Conservation (phyloP, 1,140 invertebrate genomes). For the Patella vulgata region DNA sequence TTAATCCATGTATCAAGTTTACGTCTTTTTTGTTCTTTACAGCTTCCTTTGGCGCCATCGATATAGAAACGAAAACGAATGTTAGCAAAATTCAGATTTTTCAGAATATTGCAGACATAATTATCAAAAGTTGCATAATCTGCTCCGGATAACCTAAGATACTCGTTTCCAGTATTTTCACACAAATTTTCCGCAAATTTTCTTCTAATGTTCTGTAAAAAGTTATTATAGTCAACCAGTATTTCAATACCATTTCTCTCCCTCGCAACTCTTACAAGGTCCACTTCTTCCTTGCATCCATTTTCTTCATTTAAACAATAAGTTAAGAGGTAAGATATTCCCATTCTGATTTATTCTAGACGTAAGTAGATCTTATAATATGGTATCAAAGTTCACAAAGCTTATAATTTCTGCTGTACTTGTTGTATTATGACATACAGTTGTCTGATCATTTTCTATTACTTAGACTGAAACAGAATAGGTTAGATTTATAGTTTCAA, state of each 20-base stretch:
- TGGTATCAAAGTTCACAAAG: not conserved
- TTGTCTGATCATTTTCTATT: too few species aligned
- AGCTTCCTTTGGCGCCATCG: constrained; percentile 56
- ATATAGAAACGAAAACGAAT: constrained; percentile 56
- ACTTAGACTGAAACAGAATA: too few species aligned
- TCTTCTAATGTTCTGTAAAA: constrained; percentile 47
- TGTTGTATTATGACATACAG: too few species aligned
- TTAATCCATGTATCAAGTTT: constrained; percentile 56
- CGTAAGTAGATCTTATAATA: not conserved
- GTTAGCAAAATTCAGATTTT: constrained; percentile 44
- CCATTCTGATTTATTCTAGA: constrained; percentile 38
- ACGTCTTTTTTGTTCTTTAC: constrained; percentile 33
- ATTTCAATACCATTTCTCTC: constrained; percentile 52
- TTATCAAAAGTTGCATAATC: constrained; percentile 52
- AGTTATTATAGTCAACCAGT: constrained; percentile 57
- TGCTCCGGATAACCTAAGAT: constrained; percentile 50
- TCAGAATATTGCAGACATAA: constrained; percentile 50
- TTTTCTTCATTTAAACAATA: constrained; percentile 40
- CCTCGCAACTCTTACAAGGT: constrained; percentile 49
- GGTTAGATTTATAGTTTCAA: too few species aligned
- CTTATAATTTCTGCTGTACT: too few species aligned
- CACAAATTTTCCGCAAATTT: constrained; percentile 47
- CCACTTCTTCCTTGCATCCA: constrained; percentile 41
- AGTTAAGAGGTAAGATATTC: constrained; percentile 47
- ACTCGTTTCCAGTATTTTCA: constrained; percentile 42